A percentile compares a stretch with the other conserved stretches of the same genome.
Evolutionary conservation across 1,140 invertebrate genomes (phyloP).

Genomic region (Eueides isabella): DNA sequence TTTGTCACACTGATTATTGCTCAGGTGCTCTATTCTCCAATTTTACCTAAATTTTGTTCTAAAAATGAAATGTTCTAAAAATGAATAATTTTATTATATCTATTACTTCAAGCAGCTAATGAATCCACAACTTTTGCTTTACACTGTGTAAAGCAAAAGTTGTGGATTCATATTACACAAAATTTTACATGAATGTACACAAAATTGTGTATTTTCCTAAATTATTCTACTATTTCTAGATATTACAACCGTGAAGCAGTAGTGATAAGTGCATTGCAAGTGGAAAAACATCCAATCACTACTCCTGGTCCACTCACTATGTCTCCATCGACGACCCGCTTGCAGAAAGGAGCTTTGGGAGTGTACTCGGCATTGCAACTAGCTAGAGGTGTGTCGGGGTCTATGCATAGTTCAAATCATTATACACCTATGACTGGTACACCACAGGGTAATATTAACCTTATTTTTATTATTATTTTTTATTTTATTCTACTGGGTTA

Average conservation of each 20-base stretch:
- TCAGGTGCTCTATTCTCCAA: too few species aligned
- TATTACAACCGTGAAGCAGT: conserved; percentile 94
- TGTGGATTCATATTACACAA: too few species aligned
- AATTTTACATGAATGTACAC: neutral
- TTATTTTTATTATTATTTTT: neutral
- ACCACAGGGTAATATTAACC: conserved; percentile 55
- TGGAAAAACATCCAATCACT: conserved; percentile 94
- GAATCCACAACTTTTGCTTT: too few species aligned
- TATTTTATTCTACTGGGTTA: neutral
- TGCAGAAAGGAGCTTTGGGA: conserved; percentile 67
- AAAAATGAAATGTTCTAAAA: too few species aligned
- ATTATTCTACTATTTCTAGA: conserved; percentile 40
- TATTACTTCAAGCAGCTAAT: too few species aligned
- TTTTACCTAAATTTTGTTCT: too few species aligned
- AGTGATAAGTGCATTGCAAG: conserved; percentile 95
- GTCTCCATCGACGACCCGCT: conserved; percentile 84
- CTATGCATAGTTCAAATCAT: conserved; percentile 67
- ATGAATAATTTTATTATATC: too few species aligned
- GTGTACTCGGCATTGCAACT: conserved; percentile 71
- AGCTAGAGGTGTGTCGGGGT: conserved; percentile 63
- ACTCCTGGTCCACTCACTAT: conserved; percentile 90
- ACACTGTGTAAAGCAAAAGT: too few species aligned
- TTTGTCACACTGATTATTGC: neutral
- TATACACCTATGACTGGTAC: conserved; percentile 63
- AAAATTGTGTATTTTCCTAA: too few species aligned